phyloP scores from a whole-genome alignment of 1,140 invertebrate species.

The Marisa cornuarietis region DNA sequence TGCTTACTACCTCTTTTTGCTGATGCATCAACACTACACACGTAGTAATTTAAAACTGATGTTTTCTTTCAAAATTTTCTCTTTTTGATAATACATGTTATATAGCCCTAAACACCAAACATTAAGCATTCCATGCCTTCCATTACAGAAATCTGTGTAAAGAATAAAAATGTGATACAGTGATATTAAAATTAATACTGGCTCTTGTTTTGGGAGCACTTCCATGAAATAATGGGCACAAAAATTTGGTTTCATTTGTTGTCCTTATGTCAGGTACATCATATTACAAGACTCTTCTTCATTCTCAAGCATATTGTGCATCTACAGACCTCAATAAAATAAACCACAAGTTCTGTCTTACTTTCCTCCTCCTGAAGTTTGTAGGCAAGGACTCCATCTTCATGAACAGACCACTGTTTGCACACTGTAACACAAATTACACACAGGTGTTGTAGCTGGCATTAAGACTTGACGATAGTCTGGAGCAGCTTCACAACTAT shows the following conservation, averaged over 20 bases:
- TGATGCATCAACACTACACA: too few species aligned
- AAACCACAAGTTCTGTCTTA: constrained; percentile 59
- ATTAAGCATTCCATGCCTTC: too few species aligned
- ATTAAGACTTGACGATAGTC: too few species aligned
- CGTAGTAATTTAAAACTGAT: too few species aligned
- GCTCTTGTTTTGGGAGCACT: neutral
- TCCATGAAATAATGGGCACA: neutral
- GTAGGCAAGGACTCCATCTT: constrained; percentile 90
- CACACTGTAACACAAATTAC: constrained; percentile 72
- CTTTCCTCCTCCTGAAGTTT: constrained; percentile 91
- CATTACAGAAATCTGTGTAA: too few species aligned
- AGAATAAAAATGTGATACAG: neutral
- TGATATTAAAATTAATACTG: neutral
- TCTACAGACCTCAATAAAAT: neutral
- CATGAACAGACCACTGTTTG: constrained; percentile 89
- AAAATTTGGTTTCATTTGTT: neutral
- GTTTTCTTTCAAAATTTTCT: too few species aligned
- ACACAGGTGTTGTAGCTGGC: too few species aligned
- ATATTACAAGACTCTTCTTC: neutral
- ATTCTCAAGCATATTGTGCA: constrained; percentile 5
- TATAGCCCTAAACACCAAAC: too few species aligned
- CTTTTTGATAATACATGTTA: too few species aligned
- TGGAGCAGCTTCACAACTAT: too few species aligned
- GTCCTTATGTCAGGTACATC: too few species aligned
- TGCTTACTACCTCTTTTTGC: too few species aligned